Evolutionary conservation across 1,140 invertebrate genomes (phyloP), one percentile per base, ranked within the genome.

Genomic region (Sminthurides bifidus): DNA sequence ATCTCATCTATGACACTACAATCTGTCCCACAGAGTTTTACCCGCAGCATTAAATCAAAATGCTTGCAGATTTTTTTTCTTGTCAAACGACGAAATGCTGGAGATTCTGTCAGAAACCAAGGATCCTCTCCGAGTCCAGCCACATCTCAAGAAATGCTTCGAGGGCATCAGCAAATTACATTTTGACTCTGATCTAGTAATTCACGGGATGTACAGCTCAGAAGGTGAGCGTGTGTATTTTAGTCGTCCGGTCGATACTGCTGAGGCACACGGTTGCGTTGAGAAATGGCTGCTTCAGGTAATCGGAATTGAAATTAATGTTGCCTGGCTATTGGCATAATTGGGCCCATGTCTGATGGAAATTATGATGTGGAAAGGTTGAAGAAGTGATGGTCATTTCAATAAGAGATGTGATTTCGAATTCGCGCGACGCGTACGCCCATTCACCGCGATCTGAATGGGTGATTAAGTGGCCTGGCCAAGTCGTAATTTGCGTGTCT

Each of bases 71-170:
- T 92, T 96, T 68, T 95, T 93, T 73, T 96, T 95, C 67, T 73
- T 96, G 33, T 94, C 91, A 6, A 94, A 94, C 68, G 89, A 94
- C 66, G 92, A 95, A 74, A 85, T 96, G 79, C 74, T 95, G 23
- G 89, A 94, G 72, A 94, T 96, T 66, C 72, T 96, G 38, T 92
- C 90, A 0, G 88, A 94, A 76, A 83, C 85, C 0, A 92, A 90
- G 72, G 87, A 94, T 74, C 88, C 83, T 1, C 67, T 81, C 15
- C 78, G 85, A 58, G 88, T 94, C 3, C 87, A 93, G 66, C 88
- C 88, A 0, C 87, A 93, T 76, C 73, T 94, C 41, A 86, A 85
- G 69, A 95, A 95, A 73, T 92, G 87, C 72, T 93, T 94, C 65
- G 86, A 90, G 71, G 83, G 82, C 29, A 84, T 87, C 53, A 75